Evolutionary conservation across 2,797 vertebrate genomes (phyloP).

Genomic region (Manis pentadactyla): DNA sequence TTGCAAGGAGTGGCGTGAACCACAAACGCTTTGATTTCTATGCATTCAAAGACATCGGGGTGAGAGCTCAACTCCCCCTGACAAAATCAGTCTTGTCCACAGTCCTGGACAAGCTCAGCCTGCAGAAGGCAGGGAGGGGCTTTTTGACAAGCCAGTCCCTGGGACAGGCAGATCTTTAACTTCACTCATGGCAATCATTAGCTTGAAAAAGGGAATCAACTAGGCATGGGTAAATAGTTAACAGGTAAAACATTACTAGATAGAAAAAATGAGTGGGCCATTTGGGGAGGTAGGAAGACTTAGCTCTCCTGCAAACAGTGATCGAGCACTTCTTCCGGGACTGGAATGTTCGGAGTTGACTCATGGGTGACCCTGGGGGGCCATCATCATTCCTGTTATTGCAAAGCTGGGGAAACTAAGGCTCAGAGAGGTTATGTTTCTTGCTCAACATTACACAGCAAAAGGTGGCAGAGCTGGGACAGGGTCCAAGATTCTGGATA

Average conservation of each 20-base stretch:
- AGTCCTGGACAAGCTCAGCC: neutral
- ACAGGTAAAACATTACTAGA: neutral
- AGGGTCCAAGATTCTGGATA: neutral
- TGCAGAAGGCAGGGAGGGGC: neutral
- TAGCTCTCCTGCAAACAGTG: rapidly evolving
- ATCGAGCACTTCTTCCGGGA: rapidly evolving
- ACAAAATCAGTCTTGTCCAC: neutral
- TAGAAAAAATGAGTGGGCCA: neutral
- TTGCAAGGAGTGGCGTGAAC: rapidly evolving
- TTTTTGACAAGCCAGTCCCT: rapidly evolving
- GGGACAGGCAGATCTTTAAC: constrained; percentile 1
- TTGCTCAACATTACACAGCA: neutral
- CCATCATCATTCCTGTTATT: rapidly evolving
- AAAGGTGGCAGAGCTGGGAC: neutral
- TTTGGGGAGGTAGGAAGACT: rapidly evolving
- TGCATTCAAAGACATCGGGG: neutral
- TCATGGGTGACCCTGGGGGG: rapidly evolving
- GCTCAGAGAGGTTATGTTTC: neutral
- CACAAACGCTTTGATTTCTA: neutral
- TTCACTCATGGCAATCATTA: constrained; percentile 66
- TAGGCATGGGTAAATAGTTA: neutral
- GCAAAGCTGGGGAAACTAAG: neutral
- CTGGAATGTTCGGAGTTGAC: rapidly evolving
- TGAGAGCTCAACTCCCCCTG: rapidly evolving
- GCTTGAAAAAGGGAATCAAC: neutral